Base-by-base conservation (phyloP, 92 coral and sea anemone genomes). In the Porites rus region DNA sequence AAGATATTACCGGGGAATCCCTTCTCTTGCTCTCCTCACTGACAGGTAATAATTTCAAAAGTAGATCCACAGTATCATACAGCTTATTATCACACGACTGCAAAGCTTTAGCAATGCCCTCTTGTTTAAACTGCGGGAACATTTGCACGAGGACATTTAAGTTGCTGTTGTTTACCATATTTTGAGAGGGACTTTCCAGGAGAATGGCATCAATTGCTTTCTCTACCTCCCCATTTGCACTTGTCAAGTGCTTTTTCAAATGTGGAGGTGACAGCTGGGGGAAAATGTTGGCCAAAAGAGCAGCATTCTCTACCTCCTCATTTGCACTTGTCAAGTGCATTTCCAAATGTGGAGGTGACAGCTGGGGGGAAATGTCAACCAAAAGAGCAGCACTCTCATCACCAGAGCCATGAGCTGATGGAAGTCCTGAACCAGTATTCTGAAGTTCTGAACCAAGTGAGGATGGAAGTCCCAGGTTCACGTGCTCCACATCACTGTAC, bases 141-240 rank as follows among this genome's bases (percentile, higher is more conserved):
- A 69, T 63, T 63, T 63, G 67, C 8, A 13, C 2, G 7, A 63
- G 21, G n/a, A 63, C 21, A 10, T 63, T 19, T n/a, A 14, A 17
- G 21, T 59, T 59, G 64, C 64, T 59, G 46, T 38, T 38, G 46
- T 38, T 38, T 38, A 38, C 46, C 46, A 63, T 63, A 9, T 54
- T 13, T 63, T 63, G 67, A 16, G 67, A 13, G 16, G 7, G 67
- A 63, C n/a, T 63, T 19, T 63, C 67, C 16, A 63, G 67, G n/a
- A 63, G n/a, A 13, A 63, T 63, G 14, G 67, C 7, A 13, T 63
- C 67, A 63, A 63, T 6, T 13, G 67, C 67, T 63, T 63, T 16
- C 19, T 63, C 67, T 19, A 63, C n/a, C 67, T 63, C 22, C 22
- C 67, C 67, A 63, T 63, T 63, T 63, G 67, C 67, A 63, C 67